These are phyloP conservation scores for Eueremaeus valkanovi DNA, from an alignment of 2,888 invertebrate species.

Conservation along the genomic window DNA sequence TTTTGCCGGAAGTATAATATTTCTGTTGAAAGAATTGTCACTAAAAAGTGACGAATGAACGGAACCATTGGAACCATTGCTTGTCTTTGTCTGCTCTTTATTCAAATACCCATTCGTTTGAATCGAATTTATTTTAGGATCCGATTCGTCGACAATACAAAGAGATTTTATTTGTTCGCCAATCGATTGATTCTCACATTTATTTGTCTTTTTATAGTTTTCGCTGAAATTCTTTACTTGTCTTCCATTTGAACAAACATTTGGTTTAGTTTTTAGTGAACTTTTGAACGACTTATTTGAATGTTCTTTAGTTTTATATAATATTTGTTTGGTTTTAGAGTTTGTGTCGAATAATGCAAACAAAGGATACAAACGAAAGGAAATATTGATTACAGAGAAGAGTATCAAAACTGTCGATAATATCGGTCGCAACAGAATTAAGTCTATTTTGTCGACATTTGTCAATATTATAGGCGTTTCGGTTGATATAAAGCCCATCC, in stretches of 20 bases:
- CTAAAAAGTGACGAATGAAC: neutral
- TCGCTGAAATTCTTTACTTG: neutral
- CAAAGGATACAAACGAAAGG: neutral
- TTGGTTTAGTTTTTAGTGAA: neutral
- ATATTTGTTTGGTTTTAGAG: neutral
- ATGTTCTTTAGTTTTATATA: neutral
- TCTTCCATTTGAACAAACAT: neutral
- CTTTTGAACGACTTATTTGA: too few species aligned
- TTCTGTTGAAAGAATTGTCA: neutral
- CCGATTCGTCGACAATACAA: neutral
- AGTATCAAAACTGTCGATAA: neutral
- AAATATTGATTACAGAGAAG: neutral
- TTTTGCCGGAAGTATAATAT: conserved; percentile 20
- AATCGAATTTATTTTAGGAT: neutral
- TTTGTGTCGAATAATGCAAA: neutral
- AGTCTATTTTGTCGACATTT: neutral
- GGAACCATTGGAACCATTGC: neutral
- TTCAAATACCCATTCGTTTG: neutral
- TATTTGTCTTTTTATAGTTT: neutral
- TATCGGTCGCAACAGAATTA: neutral
- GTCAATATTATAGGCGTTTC: neutral
- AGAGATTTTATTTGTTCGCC: conserved; percentile 18
- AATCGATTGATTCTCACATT: neutral
- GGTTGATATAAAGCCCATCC: neutral
- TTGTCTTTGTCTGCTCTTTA: neutral